Percentiles rank a stretch among this genome's conserved stretches.
These are phyloP conservation scores for Nebria ingens DNA, from an alignment of 1,140 invertebrate species.

Conservation along the genomic window DNA sequence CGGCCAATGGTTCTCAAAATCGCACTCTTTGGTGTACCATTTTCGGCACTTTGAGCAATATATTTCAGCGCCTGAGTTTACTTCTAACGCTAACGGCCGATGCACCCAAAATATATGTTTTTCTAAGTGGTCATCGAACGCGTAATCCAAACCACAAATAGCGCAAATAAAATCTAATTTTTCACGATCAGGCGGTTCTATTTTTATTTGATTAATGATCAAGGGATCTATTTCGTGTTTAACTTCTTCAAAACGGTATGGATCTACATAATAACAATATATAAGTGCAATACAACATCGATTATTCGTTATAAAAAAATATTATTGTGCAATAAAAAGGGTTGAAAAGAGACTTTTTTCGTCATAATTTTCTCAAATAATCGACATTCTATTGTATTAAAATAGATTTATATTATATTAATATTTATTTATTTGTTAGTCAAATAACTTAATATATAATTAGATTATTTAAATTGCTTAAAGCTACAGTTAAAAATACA, in stretches of 20 bases:
- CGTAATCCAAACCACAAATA: not conserved
- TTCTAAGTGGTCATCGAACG: not conserved
- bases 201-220: not conserved
- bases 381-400: too few species aligned
- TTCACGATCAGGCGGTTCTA: not conserved
- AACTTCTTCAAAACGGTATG: not conserved
- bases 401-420: too few species aligned
- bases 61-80: not conserved
- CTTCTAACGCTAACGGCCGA: not conserved
- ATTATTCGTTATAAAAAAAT: too few species aligned
- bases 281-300: too few species aligned
- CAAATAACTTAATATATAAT: too few species aligned
- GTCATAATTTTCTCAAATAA: too few species aligned
- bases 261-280: too few species aligned
- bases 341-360: too few species aligned
- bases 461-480: too few species aligned
- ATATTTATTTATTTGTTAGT: too few species aligned
- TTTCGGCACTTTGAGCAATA: not conserved
- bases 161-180: not conserved
- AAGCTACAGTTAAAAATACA: too few species aligned
- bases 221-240: not conserved
- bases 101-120: not conserved
- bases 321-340: too few species aligned
- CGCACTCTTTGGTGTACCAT: not conserved
- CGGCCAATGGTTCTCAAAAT: not conserved